Base-by-base conservation (phyloP, 2,113 vertebrate species). In the Microtus pennsylvanicus region DNA sequence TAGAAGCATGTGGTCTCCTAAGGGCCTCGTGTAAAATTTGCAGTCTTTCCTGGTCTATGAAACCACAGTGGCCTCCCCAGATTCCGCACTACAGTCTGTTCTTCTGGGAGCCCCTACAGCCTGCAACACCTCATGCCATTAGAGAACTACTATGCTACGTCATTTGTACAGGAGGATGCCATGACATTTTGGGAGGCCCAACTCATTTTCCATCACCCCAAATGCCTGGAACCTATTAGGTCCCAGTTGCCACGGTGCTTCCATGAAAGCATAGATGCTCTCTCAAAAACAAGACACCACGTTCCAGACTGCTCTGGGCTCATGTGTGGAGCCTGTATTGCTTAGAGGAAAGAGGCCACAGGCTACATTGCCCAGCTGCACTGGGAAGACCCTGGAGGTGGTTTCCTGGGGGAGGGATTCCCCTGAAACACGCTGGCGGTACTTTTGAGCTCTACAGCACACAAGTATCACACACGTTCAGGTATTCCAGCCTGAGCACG, bases 21-120 rank as follows among this genome's bases (percentile, higher is more conserved):
- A 14, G 30, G 11, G 26, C 87, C 67, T 58, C 0, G 0, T 0
- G 26, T n/a, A 13, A 24, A 75, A 19, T 67, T 86, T 65, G 35
- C 70, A 9, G 45, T 42, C 21, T 70, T 33, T 4, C 74, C 9
- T 61, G n/a, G 45, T 35, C 69, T 47, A 16, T 8, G 26, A 22
- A 10, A n/a, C 63, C 75, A 17, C 28, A 33, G 61, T 6, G 10
- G 24, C 35, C 38, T 83, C 69, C 30, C 21, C 5, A 35, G 55
- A 47, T 28, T 22, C 87, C 14, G 21, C 78, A 28, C 22, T 82
- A 63, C 81, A 65, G 0, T 61, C 30, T 67, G 26, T 45, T 12
- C 52, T 5, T 63, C 94, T 14, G 35, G 33, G 47, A 16, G 6
- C 19, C 42, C 3, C 14, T 3, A 8, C 0, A 1, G 45, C 50